Evolutionary conservation across 1,140 invertebrate species (phyloP), one percentile per base, ranked within the genome.

Genomic region (Sweltsa coloradensis): DNA sequence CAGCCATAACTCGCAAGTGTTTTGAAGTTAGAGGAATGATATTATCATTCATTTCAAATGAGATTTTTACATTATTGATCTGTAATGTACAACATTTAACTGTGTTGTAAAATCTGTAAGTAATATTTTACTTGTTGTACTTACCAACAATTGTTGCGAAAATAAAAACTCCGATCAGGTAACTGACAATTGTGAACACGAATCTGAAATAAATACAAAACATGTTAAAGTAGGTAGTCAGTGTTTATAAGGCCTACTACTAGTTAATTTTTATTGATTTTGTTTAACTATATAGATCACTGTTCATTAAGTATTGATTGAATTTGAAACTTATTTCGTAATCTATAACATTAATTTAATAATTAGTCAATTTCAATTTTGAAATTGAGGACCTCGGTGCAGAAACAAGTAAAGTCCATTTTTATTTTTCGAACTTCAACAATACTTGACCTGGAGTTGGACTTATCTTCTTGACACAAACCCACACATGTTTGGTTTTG

Each of bases 71-170:
- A n/a, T n/a, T n/a, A n/a, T n/a, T n/a, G n/a, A n/a, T n/a, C n/a
- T n/a, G n/a, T n/a, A n/a, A n/a, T n/a, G n/a, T n/a, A n/a, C n/a
- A n/a, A n/a, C n/a, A n/a, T n/a, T n/a, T n/a, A n/a, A n/a, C n/a
- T n/a, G n/a, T n/a, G n/a, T n/a, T n/a, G n/a, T n/a, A n/a, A n/a
- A n/a, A n/a, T n/a, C n/a, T n/a, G n/a, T n/a, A n/a, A n/a, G n/a
- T n/a, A n/a, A n/a, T n/a, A n/a, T n/a, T n/a, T n/a, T n/a, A n/a
- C n/a, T n/a, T n/a, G n/a, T n/a, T n/a, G n/a, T 41, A 72, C 76
- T 79, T 67, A 81, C 80, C 92, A 16, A 97, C 92, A 59, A 96
- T 95, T 11, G 91, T 96, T n/a, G 92, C 91, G 66, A 97, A 96
- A 62, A 96, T 93, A 72, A 97, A 97, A 26, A 97, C 91, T 46